These are phyloP conservation scores for Berghia stephanieae DNA, from an alignment of 1,140 invertebrate species.

Conservation along the genomic window DNA sequence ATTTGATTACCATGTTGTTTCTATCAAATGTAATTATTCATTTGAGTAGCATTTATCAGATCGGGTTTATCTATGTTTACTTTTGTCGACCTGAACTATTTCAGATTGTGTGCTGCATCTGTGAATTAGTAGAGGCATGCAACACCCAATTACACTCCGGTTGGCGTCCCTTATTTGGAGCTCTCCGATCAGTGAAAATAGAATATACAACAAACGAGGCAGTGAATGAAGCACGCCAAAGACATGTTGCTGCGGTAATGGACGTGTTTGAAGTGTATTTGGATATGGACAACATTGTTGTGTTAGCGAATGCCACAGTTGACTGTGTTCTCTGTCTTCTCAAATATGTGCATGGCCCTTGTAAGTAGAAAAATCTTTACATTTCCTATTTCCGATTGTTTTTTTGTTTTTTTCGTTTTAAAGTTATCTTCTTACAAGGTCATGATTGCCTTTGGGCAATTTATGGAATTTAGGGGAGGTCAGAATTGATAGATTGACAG, in stretches of 20 bases:
- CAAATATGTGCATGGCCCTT: constrained; percentile 73
- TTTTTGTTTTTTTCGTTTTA: not conserved
- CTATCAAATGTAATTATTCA: no score
- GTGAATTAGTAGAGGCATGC: constrained; percentile 94
- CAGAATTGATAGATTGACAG: no score
- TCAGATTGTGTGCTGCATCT: constrained; percentile 93
- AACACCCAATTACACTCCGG: constrained; percentile 90
- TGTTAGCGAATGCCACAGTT: constrained; percentile 91
- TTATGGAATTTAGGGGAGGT: no score
- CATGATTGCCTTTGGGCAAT: no score
- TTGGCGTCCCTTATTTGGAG: constrained; percentile 91
- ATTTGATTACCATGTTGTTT: no score
- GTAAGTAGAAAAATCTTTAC: constrained; percentile 48
- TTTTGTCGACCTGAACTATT: no score
- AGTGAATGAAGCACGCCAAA: constrained; percentile 65
- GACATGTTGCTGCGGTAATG: constrained; percentile 77
- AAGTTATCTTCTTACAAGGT: no score
- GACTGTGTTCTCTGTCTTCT: constrained; percentile 92
- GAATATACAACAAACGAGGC: constrained; percentile 66
- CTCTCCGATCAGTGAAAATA: constrained; percentile 79
- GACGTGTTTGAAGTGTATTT: constrained; percentile 94
- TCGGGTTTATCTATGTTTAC: no score
- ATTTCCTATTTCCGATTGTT: not conserved
- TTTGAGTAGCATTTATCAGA: no score
- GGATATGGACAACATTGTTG: constrained; percentile 88